These are phyloP conservation scores for Sebastes trivittatus DNA, from an alignment of 2,797 vertebrate species.

Conservation along the genomic window DNA sequence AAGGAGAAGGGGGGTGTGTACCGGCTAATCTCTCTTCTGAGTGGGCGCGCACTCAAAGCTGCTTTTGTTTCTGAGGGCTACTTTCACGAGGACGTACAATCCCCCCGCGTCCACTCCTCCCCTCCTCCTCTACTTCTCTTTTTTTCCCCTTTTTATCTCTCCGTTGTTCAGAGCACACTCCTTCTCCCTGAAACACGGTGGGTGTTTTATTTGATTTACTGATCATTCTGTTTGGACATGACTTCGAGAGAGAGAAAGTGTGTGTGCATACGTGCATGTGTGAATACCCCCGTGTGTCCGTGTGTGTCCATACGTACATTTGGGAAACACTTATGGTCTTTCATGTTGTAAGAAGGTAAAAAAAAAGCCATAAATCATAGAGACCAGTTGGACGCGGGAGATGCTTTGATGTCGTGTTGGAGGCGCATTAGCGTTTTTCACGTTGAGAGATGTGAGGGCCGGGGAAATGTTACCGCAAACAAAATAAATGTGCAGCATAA, in stretches of 20 bases:
- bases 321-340: constrained; percentile 48
- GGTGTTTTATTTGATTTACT: constrained; percentile 66
- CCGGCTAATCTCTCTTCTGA: constrained; percentile 76
- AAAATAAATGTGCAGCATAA: constrained; percentile 47
- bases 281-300: not conserved
- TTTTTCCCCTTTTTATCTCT: constrained; percentile 54
- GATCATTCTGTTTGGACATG: constrained; percentile 59
- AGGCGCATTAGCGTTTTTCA: constrained; percentile 41
- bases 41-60: constrained; percentile 77
- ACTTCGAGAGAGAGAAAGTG: constrained; percentile 6
- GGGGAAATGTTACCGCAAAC: constrained; percentile 41
- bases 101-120: constrained; percentile 57
- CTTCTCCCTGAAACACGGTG: constrained; percentile 44
- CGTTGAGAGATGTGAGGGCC: constrained; percentile 41
- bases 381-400: not conserved
- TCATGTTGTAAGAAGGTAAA: constrained; percentile 41
- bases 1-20: constrained; percentile 18
- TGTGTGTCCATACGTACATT: not conserved
- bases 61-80: constrained; percentile 82
- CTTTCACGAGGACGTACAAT: constrained; percentile 76
- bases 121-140: constrained; percentile 13
- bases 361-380: constrained; percentile 21
- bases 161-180: constrained; percentile 44
- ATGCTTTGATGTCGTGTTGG: constrained; percentile 54
- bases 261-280: not conserved